These are phyloP conservation scores for Parazoanthus swiftii DNA, from an alignment of 92 coral and sea anemone genomes.

Conservation along the genomic window DNA sequence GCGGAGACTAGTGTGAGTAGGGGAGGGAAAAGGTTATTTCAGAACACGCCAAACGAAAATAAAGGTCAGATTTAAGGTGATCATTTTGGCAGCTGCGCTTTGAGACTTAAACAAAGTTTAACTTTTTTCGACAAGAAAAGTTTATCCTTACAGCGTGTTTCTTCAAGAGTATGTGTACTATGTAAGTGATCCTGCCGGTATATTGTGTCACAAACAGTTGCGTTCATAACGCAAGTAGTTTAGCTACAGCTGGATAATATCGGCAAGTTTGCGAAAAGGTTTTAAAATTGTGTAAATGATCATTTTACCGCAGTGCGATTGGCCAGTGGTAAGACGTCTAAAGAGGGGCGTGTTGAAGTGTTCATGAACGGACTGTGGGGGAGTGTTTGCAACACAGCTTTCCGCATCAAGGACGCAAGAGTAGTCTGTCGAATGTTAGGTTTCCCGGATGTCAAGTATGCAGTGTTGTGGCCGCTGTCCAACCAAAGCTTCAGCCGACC, in stretches of 20 bases:
- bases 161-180: no score
- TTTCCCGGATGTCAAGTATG: neutral
- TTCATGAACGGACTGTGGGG: slow-evolving; percentile 24
- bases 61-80: no score
- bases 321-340: neutral
- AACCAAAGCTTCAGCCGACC: neutral
- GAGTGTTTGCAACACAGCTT: neutral
- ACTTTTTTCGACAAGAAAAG: no score
- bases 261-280: neutral
- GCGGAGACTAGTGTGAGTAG: no score
- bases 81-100: no score
- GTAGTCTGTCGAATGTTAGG: slow-evolving; percentile 16
- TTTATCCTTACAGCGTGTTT: no score
- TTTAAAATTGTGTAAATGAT: neutral
- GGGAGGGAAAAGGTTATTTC: no score
- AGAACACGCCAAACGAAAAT: no score
- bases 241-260: neutral
- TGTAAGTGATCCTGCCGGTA: no score
- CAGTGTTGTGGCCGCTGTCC: slow-evolving; percentile 18
- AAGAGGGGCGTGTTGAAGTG: slow-evolving; percentile 33
- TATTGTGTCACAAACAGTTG: no score
- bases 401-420: neutral
- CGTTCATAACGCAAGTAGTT: neutral
- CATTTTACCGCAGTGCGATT: slow-evolving; percentile 1
- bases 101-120: no score